These are phyloP conservation scores for Poicephalus gulielmi DNA, from an alignment of 2,113 vertebrate species.

Conservation along the genomic window DNA sequence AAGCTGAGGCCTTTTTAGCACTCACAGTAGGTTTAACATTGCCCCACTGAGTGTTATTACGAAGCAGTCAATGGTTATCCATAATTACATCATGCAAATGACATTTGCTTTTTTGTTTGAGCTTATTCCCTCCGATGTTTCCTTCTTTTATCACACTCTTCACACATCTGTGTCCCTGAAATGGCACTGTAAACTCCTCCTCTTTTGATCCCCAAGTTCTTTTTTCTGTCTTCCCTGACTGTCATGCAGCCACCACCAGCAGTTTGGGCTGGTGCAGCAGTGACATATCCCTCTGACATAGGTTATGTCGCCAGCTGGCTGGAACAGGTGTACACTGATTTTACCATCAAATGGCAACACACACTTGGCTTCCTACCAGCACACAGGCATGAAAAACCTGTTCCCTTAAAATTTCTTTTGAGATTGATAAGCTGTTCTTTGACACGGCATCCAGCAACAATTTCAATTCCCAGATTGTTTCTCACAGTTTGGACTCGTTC, in stretches of 20 bases:
- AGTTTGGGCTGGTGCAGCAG: conserved; percentile 69
- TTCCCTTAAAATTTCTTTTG: conserved; percentile 75
- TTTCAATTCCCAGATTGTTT: conserved; percentile 68
- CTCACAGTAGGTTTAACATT: conserved; percentile 81
- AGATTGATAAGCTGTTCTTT: conserved; percentile 82
- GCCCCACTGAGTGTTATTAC: conserved; percentile 82
- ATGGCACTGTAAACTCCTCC: conserved; percentile 71
- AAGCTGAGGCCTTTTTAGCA: conserved; percentile 82
- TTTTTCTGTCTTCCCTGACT: conserved; percentile 76
- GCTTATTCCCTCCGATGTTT: conserved; percentile 84
- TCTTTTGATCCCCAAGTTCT: conserved; percentile 76
- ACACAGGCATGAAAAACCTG: conserved; percentile 85
- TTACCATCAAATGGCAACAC: conserved; percentile 87
- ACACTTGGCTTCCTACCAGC: conserved; percentile 88
- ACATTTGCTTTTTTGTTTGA: conserved; percentile 87
- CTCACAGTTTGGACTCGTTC: background rate
- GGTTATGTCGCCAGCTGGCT: conserved; percentile 91
- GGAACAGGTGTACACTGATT: conserved; percentile 92
- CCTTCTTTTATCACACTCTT: conserved; percentile 83
- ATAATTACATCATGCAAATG: conserved; percentile 91
- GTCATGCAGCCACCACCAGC: conserved; percentile 72
- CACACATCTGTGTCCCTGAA: conserved; percentile 84
- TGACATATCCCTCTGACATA: conserved; percentile 80
- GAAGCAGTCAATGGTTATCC: conserved; percentile 76
- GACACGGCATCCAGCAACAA: conserved; percentile 68